Percentiles rank a stretch among this genome's conserved stretches.
Conservation (phyloP, 2,797 vertebrate genomes). For the Etheostoma perlongum region DNA sequence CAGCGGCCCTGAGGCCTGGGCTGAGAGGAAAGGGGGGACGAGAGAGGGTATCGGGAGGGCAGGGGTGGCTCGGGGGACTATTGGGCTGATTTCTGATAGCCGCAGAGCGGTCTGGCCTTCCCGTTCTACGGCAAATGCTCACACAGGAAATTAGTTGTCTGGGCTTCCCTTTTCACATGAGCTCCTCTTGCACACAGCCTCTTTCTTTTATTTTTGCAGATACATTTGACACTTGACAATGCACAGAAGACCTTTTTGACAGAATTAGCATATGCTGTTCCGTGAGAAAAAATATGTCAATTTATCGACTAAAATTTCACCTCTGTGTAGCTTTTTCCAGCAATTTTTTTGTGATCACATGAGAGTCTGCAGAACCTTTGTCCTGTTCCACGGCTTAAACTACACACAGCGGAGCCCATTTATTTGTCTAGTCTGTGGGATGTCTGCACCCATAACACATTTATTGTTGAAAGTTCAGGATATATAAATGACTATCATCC, state of each 20-base stretch:
- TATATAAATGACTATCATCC: constrained; percentile 70
- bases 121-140: constrained; percentile 71
- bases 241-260: constrained; percentile 48
- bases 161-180: constrained; percentile 82
- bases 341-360: constrained; percentile 22
- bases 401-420: constrained; percentile 59
- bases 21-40: constrained; percentile 60
- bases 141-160: constrained; percentile 86
- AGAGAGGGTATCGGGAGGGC: constrained; percentile 75
- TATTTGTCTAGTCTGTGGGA: constrained; percentile 69
- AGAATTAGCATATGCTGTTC: constrained; percentile 56
- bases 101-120: constrained; percentile 76
- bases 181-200: constrained; percentile 69
- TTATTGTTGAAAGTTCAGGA: constrained; percentile 71
- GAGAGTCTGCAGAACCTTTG: constrained; percentile 47
- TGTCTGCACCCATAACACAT: constrained; percentile 73
- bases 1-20: constrained; percentile 73
- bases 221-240: constrained; percentile 57
- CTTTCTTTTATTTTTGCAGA: constrained; percentile 59
- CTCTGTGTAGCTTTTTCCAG: constrained; percentile 43
- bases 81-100: constrained; percentile 82
- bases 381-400: constrained; percentile 43
- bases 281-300: constrained; percentile 11
- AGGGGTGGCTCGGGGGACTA: constrained; percentile 81
- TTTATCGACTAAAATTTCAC: constrained; percentile 32